These are phyloP conservation scores for human DNA, from an alignment of 2,113 vertebrate species.

Conservation along the genomic window GRCh38 chr2:80694501-80695000, in stretches of 20 bases:
- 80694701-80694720: background rate
- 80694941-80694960: background rate
- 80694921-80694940: background rate
- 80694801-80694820: background rate
- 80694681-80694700: background rate
- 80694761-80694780: slow-evolving; percentile 41
- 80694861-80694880: slow-evolving; percentile 14
- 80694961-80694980: background rate
- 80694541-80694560: no score
- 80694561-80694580: background rate
- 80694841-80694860: background rate
- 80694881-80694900: background rate
- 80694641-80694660: background rate
- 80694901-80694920: background rate
- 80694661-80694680: background rate
- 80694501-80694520: background rate
- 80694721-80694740: background rate
- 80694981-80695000: slow-evolving; percentile 40
- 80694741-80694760: background rate
- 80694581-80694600: background rate
- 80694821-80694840: background rate
- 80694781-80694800: slow-evolving; percentile 30
- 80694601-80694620: background rate
- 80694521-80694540: background rate
- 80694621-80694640: background rate